phyloP scores from a whole-genome alignment of 2,113 vertebrate genomes.

The Sturnira hondurensis region DNA sequence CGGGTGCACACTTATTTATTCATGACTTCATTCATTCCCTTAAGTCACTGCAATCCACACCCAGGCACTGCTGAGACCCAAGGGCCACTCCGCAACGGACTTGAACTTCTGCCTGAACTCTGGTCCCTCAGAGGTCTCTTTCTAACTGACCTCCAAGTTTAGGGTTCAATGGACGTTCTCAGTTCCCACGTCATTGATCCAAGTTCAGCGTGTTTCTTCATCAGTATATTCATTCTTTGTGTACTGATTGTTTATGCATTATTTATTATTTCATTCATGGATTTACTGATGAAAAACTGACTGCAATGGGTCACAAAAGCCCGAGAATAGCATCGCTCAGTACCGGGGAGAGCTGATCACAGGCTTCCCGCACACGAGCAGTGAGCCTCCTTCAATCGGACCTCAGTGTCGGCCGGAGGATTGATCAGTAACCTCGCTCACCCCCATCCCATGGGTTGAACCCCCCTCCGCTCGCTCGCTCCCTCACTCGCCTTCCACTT shows the following conservation, averaged over 20 bases:
- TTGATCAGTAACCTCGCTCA: background rate
- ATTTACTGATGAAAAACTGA: background rate
- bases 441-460: background rate
- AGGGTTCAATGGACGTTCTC: background rate
- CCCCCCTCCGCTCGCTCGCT: too few species aligned
- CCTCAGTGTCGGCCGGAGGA: background rate
- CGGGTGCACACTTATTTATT: background rate
- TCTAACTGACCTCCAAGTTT: background rate
- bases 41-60: background rate
- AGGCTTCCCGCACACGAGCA: background rate
- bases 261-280: background rate
- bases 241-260: background rate
- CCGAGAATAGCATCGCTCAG: background rate
- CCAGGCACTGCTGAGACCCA: background rate
- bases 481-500: background rate
- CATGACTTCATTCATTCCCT: background rate
- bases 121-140: background rate
- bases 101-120: background rate
- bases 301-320: background rate
- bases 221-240: background rate
- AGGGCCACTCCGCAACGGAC: background rate
- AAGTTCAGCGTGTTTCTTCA: background rate
- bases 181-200: background rate
- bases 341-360: background rate
- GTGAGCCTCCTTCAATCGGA: background rate